Percentiles rank a stretch among this genome's conserved stretches.
Evolutionary conservation across 1,140 invertebrate genomes (phyloP).

Genomic region (Palaemon carinicauda): DNA sequence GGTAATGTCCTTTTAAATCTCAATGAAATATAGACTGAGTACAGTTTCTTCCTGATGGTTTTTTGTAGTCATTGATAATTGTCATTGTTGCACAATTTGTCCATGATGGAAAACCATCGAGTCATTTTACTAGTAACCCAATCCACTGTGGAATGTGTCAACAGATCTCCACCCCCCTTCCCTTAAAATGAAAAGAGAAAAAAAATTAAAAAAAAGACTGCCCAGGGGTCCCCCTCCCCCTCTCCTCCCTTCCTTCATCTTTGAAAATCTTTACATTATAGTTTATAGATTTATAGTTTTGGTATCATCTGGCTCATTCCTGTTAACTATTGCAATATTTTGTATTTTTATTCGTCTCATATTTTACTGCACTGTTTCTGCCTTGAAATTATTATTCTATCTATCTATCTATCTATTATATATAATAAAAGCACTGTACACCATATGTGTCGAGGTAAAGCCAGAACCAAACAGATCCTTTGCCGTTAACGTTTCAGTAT

Average conservation of each 20-base stretch:
- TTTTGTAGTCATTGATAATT: background rate
- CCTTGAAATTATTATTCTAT: too few relatives aligned
- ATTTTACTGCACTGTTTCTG: too few relatives aligned
- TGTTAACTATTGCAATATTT: too few relatives aligned
- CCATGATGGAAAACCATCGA: background rate
- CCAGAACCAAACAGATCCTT: background rate
- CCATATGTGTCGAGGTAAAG: slow-evolving; percentile 10
- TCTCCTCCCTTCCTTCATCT: background rate
- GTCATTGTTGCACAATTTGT: slow-evolving; percentile 3
- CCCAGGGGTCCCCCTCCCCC: slow-evolving; percentile 43
- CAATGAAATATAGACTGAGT: background rate
- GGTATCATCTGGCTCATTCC: too few relatives aligned
- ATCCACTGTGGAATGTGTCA: slow-evolving; percentile 39
- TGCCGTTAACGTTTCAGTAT: background rate
- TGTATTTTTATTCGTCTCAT: too few relatives aligned
- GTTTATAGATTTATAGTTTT: too few relatives aligned
- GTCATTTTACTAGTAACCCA: slow-evolving; percentile 18
- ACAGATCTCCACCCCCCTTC: slow-evolving; percentile 34
- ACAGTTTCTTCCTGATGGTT: background rate
- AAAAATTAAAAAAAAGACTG: slow-evolving; percentile 12
- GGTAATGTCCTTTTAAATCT: too few relatives aligned
- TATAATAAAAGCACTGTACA: background rate
- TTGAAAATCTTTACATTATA: too few relatives aligned
- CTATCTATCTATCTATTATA: too few relatives aligned
- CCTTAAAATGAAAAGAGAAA: background rate